These are phyloP conservation scores for Philereme vetulata DNA, from an alignment of 2,888 invertebrate species.

Conservation along the genomic window DNA sequence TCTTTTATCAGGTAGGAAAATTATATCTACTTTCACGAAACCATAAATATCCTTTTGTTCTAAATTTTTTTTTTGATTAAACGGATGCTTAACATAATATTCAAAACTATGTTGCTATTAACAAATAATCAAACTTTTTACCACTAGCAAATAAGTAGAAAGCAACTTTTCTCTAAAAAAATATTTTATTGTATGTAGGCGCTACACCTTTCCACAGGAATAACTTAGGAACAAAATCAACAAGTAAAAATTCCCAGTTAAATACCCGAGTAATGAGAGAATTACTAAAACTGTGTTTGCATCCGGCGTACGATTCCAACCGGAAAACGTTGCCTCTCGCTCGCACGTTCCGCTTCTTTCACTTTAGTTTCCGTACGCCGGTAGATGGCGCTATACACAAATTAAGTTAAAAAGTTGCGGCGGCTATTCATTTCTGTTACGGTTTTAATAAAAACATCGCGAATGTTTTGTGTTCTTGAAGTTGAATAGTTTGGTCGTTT, in stretches of 20 bases:
- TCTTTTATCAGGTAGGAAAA: too few relatives aligned
- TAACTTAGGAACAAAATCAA: slow-evolving; percentile 44
- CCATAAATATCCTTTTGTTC: too few relatives aligned
- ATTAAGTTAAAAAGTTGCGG: background rate
- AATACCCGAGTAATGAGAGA: slow-evolving; percentile 45
- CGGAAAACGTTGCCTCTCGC: slow-evolving; percentile 49
- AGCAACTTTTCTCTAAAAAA: slow-evolving; percentile 12
- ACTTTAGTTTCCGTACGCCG: slow-evolving; percentile 12
- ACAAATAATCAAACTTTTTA: background rate
- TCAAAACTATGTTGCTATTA: too few relatives aligned
- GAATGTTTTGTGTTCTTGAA: slow-evolving; percentile 10
- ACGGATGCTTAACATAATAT: too few relatives aligned
- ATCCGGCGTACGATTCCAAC: slow-evolving; percentile 55
- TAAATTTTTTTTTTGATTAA: too few relatives aligned
- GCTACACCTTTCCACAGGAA: slow-evolving; percentile 12
- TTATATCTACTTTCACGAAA: too few relatives aligned
- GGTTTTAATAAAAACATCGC: slow-evolving; percentile 11
- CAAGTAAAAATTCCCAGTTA: slow-evolving; percentile 47
- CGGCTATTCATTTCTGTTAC: background rate
- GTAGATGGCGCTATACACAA: slow-evolving; percentile 41
- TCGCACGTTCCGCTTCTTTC: slow-evolving; percentile 48
- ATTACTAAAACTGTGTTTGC: slow-evolving; percentile 58
- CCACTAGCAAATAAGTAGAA: background rate
- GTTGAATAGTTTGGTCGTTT: slow-evolving; percentile 3
- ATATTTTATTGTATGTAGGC: slow-evolving; percentile 18